Percentiles rank a stretch among this genome's conserved stretches.
Conservation (phyloP, 2,113 vertebrate genomes). For the Oxyura jamaicensis region DNA sequence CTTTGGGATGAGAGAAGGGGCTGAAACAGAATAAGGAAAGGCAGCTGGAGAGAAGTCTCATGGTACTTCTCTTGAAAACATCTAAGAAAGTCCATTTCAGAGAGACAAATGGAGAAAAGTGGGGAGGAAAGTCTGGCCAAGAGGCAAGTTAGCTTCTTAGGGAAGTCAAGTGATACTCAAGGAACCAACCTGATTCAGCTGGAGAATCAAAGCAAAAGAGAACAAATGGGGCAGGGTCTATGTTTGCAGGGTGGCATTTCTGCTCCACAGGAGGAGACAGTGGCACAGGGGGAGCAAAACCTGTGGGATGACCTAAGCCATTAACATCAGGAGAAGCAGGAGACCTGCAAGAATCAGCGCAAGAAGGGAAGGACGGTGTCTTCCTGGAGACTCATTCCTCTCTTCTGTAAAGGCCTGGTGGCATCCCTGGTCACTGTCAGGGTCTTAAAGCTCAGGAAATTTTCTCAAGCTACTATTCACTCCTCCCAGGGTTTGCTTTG, state of each 20-base stretch:
- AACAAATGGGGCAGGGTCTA: not conserved
- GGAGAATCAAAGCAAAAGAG: not conserved
- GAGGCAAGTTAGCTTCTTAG: not conserved
- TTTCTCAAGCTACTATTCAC: not conserved
- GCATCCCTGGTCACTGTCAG: not conserved
- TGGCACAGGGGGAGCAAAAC: not conserved
- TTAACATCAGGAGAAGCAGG: not conserved
- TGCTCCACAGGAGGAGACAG: not conserved
- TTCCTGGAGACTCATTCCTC: not conserved
- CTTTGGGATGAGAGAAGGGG: not conserved
- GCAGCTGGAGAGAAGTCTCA: not conserved
- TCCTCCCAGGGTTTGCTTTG: not conserved
- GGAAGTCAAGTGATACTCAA: not conserved
- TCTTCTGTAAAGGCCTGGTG: not conserved
- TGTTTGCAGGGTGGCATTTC: accelerated
- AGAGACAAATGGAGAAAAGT: not conserved
- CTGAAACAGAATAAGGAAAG: not conserved
- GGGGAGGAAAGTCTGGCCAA: not conserved
- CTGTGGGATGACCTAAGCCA: not conserved
- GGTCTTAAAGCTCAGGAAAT: not conserved
- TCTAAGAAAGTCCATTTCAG: not conserved
- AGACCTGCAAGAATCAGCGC: not conserved
- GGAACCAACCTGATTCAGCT: not conserved
- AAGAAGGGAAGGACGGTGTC: not conserved
- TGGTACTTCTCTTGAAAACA: not conserved